Percentiles rank a stretch among this genome's conserved stretches.
These are phyloP conservation scores for Epinephelus fuscoguttatus DNA, from an alignment of 2,113 vertebrate genomes.

Conservation along the genomic window DNA sequence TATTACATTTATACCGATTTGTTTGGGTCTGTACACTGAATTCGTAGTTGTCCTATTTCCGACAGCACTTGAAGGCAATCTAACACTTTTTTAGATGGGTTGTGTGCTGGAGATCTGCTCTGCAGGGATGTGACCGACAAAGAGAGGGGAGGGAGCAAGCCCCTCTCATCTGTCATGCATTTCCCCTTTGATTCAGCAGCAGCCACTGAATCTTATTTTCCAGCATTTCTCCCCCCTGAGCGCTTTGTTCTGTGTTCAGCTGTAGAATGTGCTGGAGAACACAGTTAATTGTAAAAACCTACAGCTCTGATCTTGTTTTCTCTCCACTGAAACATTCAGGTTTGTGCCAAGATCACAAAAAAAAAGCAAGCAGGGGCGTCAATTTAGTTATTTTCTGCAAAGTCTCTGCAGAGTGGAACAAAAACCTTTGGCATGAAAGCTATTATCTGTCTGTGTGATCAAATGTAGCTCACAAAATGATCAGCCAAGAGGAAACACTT, in stretches of 20 bases:
- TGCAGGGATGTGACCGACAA: constrained; percentile 81
- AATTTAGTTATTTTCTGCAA: constrained; percentile 6
- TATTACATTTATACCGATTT: background rate
- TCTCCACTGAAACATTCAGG: background rate
- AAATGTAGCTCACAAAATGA: constrained; percentile 9
- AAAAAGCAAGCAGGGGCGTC: constrained; percentile 8
- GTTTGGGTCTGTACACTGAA: background rate
- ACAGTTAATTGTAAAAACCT: constrained; percentile 57
- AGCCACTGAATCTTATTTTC: constrained; percentile 81
- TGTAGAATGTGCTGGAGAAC: constrained; percentile 64
- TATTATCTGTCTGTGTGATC: constrained; percentile 8
- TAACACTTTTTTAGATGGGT: constrained; percentile 45
- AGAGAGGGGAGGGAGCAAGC: constrained; percentile 71
- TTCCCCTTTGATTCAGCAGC: constrained; percentile 83
- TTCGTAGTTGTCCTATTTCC: constrained; percentile 23
- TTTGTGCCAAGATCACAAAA: constrained; percentile 33
- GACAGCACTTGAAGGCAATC: constrained; percentile 47
- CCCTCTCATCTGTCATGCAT: constrained; percentile 85
- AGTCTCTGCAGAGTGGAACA: constrained; percentile 2
- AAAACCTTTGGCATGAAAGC: constrained; percentile 1
- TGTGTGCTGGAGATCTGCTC: constrained; percentile 71
- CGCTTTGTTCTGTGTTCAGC: constrained; percentile 75
- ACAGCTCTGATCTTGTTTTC: constrained; percentile 49
- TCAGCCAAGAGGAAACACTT: background rate
- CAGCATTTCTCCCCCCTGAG: constrained; percentile 71